phyloP scores from a whole-genome alignment of 2,888 invertebrate species.

The Tetragnatha montana region DNA sequence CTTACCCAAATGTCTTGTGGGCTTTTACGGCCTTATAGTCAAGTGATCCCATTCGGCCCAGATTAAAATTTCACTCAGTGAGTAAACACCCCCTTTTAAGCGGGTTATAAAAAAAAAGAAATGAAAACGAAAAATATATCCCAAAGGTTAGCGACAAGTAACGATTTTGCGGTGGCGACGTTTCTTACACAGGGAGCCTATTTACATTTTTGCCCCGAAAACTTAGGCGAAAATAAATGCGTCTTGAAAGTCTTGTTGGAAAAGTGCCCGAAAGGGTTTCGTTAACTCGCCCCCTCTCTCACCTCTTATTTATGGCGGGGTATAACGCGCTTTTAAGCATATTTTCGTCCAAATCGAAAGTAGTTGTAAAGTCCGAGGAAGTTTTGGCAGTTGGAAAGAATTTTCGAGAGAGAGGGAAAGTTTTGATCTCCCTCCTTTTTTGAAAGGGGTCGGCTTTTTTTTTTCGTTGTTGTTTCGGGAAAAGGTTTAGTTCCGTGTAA shows the following conservation, averaged over 20 bases:
- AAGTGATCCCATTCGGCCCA: too few species aligned
- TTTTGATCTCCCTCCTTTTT: neutral
- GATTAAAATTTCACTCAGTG: neutral
- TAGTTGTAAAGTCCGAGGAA: slow-evolving; percentile 16
- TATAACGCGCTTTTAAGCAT: slow-evolving; percentile 50
- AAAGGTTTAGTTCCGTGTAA: neutral
- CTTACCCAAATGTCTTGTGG: too few species aligned
- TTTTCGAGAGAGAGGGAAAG: neutral
- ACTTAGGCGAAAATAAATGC: slow-evolving; percentile 49
- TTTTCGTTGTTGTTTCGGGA: neutral
- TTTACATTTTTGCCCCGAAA: slow-evolving; percentile 57
- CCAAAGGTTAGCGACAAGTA: slow-evolving; percentile 44
- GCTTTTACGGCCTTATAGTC: too few species aligned
- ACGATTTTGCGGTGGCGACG: slow-evolving; percentile 56
- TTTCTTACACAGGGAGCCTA: slow-evolving; percentile 37
- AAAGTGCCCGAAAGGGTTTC: slow-evolving; percentile 47
- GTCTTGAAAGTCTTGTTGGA: slow-evolving; percentile 52
- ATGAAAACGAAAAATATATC: neutral
- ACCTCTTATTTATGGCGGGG: slow-evolving; percentile 25
- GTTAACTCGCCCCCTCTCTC: slow-evolving; percentile 10
- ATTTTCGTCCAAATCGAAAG: slow-evolving; percentile 32
- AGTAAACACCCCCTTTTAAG: neutral
- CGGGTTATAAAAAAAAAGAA: slow-evolving; percentile 1
- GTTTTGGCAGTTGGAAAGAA: slow-evolving; percentile 4
- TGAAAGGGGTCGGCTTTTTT: neutral